Evolutionary conservation across 2,888 invertebrate species (phyloP).

Genomic region (Flabesymbios commensalis): DNA sequence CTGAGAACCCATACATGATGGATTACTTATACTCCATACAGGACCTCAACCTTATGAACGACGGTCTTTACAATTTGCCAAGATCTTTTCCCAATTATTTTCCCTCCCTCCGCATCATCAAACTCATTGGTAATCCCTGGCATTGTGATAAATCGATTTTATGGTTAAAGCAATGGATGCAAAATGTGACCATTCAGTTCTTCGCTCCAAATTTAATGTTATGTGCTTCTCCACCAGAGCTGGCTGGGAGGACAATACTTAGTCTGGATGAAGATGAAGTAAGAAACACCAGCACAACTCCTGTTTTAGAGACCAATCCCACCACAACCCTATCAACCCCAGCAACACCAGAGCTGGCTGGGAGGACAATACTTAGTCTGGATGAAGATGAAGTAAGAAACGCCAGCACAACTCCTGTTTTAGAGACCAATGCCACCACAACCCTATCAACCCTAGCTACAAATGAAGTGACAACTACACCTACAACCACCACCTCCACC

Average conservation of each 20-base stretch:
- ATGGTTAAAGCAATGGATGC: conserved; percentile 68
- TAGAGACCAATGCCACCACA: too few relatives aligned
- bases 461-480: conserved; percentile 38
- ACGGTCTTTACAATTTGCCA: conserved; percentile 70
- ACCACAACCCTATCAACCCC: too few relatives aligned
- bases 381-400: conserved; percentile 23
- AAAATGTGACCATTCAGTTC: conserved; percentile 63
- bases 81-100: conserved; percentile 73
- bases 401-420: too few relatives aligned
- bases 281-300: too few relatives aligned
- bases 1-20: conserved; percentile 8
- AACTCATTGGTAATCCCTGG: conserved; percentile 74
- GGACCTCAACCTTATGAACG: conserved; percentile 72
- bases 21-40: conserved; percentile 17
- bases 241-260: conserved; percentile 46
- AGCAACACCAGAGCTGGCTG: conserved; percentile 45
- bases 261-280: conserved; percentile 29
- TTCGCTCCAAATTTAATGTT: conserved; percentile 54
- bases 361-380: conserved; percentile 41
- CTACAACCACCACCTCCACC: too few relatives aligned
- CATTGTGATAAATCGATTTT: conserved; percentile 66
- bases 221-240: conserved; percentile 59
- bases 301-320: too few relatives aligned
- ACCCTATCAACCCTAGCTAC: too few relatives aligned
- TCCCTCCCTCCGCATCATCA: conserved; percentile 71